phyloP scores from a whole-genome alignment of 2,113 vertebrate genomes.

The Rhabdornis inornatus region DNA sequence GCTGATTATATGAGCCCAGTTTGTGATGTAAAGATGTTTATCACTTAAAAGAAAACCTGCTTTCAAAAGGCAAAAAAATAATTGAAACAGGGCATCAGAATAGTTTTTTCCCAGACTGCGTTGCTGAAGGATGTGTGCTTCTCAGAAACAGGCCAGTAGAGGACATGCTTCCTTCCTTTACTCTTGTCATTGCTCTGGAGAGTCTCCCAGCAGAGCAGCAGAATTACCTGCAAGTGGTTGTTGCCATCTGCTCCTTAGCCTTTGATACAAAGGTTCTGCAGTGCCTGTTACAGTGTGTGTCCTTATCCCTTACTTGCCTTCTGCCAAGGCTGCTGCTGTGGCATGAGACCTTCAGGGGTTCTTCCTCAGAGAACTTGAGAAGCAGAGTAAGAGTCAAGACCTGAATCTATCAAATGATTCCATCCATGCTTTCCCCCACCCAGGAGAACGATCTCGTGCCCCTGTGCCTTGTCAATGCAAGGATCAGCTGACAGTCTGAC shows the following conservation, averaged over 20 bases:
- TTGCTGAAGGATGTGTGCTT: not conserved
- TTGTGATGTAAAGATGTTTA: not conserved
- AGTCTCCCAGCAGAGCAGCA: not conserved
- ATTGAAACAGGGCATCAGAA: not conserved
- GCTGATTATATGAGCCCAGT: not conserved
- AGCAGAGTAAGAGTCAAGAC: not conserved
- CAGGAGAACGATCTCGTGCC: rapidly evolving
- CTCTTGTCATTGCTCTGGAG: not conserved
- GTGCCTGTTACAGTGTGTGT: rapidly evolving
- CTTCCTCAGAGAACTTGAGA: not conserved
- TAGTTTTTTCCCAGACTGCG: not conserved
- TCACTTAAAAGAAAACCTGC: not conserved
- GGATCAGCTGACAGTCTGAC: not conserved
- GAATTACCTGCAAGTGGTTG: not conserved
- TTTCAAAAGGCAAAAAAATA: not conserved
- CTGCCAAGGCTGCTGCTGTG: not conserved
- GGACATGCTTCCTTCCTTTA: not conserved
- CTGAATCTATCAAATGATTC: not conserved
- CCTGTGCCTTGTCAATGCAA: not conserved
- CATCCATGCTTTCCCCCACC: not conserved
- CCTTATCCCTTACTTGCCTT: not conserved
- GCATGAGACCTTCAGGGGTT: not conserved
- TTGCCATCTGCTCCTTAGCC: not conserved
- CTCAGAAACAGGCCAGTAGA: not conserved
- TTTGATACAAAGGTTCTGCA: not conserved